These are phyloP conservation scores for Lasioglossum villosulum DNA, from an alignment of 2,888 invertebrate genomes.

Conservation along the genomic window DNA sequence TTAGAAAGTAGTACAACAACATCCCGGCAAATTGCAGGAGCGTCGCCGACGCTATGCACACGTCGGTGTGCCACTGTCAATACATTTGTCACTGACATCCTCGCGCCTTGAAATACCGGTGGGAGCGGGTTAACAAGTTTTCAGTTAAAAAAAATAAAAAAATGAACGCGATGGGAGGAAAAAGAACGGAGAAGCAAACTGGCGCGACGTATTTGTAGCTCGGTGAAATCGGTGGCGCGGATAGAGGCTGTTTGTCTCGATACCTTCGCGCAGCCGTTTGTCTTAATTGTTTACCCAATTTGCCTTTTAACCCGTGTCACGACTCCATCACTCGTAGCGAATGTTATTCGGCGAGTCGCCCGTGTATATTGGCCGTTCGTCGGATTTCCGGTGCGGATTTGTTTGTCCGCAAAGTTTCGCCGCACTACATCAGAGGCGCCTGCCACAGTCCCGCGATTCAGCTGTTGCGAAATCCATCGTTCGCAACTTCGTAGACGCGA, in stretches of 20 bases:
- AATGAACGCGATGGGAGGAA: neutral
- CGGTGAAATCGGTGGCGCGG: constrained; percentile 29
- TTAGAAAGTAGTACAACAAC: neutral
- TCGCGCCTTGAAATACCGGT: constrained; percentile 40
- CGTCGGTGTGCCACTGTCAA: constrained; percentile 39
- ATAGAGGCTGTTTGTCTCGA: constrained; percentile 70
- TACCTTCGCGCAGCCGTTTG: constrained; percentile 65
- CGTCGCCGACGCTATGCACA: constrained; percentile 15
- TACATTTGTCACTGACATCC: constrained; percentile 65
- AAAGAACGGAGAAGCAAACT: constrained; percentile 35
- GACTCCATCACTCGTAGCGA: constrained; percentile 63
- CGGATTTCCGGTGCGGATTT: constrained; percentile 81
- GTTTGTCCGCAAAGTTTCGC: constrained; percentile 83
- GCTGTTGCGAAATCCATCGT: constrained; percentile 80
- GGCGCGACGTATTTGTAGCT: constrained; percentile 62
- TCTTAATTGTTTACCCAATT: constrained; percentile 75
- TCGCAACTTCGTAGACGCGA: constrained; percentile 79
- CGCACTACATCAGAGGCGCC: constrained; percentile 80
- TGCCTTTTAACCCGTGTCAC: constrained; percentile 63
- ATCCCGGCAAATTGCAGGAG: neutral
- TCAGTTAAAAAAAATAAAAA: neutral
- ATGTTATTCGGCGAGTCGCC: constrained; percentile 58
- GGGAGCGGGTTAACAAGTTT: constrained; percentile 35
- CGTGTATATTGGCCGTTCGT: constrained; percentile 70
- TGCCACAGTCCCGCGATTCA: constrained; percentile 77